Conservation (phyloP, 2,797 vertebrate genomes). For the Orientallactaga sibirica region DNA sequence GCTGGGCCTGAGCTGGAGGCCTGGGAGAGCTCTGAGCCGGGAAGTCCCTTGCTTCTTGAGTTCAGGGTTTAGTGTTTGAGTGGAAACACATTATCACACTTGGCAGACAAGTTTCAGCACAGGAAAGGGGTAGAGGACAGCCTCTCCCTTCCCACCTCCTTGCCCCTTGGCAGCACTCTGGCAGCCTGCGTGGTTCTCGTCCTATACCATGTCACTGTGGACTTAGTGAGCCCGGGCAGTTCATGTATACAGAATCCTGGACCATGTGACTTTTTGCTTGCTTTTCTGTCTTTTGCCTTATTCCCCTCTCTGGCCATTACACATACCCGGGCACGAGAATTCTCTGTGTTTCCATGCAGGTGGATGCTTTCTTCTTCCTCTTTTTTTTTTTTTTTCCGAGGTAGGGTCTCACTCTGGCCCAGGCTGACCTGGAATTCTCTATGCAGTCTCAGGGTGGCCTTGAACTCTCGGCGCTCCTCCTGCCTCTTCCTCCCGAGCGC, state of each 20-base stretch:
- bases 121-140: not conserved
- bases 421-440: no score
- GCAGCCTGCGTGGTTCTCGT: not conserved
- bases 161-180: not conserved
- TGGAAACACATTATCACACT: not conserved
- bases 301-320: not conserved
- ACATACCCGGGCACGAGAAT: not conserved
- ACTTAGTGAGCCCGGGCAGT: not conserved
- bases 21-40: not conserved
- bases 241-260: not conserved
- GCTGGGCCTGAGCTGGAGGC: not conserved
- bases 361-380: not conserved
- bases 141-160: not conserved
- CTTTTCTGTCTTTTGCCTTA: not conserved
- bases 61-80: not conserved
- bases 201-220: not conserved
- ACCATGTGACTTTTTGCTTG: not conserved
- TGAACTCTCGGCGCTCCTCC: no score
- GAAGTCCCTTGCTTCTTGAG: not conserved
- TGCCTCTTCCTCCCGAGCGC: no score
- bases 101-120: not conserved
- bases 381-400: no score
- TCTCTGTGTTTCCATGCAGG: not conserved
- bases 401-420: no score
- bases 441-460: no score